phyloP scores from a whole-genome alignment of 2,113 vertebrate species.

The Bombycilla garrulus region DNA sequence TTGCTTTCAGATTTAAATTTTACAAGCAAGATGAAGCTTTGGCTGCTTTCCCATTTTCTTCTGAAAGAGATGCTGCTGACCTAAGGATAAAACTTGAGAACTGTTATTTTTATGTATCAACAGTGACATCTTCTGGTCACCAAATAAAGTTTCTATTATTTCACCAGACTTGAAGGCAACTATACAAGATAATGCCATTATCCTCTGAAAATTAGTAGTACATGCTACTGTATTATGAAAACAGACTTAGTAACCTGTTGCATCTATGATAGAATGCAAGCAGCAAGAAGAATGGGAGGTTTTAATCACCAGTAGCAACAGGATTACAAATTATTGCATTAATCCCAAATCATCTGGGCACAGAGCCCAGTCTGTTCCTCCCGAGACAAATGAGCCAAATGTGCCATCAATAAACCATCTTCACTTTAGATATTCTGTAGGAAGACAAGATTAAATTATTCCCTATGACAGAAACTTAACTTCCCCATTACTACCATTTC shows the following conservation, averaged over 20 bases:
- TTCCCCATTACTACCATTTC: not conserved
- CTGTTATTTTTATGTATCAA: not conserved
- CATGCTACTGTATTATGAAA: not conserved
- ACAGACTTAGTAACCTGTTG: not conserved
- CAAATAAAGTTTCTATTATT: not conserved
- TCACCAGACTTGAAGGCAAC: not conserved
- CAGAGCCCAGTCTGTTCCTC: not conserved
- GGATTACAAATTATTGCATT: not conserved
- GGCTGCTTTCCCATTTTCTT: not conserved
- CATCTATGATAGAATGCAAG: not conserved
- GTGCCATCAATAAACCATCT: not conserved
- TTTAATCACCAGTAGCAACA: not conserved
- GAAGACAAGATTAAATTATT: not conserved
- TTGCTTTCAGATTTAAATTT: not conserved
- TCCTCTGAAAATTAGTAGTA: not conserved
- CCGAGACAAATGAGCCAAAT: not conserved
- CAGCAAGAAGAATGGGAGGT: not conserved
- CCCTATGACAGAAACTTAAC: not conserved
- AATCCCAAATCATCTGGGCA: not conserved
- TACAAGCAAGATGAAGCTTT: not conserved
- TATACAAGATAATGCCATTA: not conserved
- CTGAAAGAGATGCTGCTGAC: not conserved
- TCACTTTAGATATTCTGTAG: not conserved
- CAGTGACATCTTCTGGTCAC: conserved; percentile 20
- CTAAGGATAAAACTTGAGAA: not conserved